Percentiles rank a stretch among this genome's conserved stretches.
Evolutionary conservation across 2,797 vertebrate genomes (phyloP).

Genomic region (Okamejei kenojei): DNA sequence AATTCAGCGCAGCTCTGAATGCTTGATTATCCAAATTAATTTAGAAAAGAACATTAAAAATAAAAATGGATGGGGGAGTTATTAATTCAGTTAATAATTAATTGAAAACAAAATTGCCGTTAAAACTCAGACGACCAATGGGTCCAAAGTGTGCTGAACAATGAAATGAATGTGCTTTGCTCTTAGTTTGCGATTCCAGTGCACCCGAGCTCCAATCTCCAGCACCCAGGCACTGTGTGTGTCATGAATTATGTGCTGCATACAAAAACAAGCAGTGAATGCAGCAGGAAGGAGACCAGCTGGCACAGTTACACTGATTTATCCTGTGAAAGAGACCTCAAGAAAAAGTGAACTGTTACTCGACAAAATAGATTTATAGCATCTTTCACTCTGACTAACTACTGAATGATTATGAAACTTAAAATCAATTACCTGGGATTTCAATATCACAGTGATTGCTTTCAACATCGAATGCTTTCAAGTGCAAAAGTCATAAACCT

Average conservation of each 20-base stretch:
- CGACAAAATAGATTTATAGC: background rate
- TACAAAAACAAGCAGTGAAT: background rate
- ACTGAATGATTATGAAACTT: background rate
- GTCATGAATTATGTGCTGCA: background rate
- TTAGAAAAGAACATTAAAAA: background rate
- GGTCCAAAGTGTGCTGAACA: background rate
- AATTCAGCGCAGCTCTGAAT: background rate
- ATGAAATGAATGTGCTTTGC: background rate
- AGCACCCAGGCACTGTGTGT: background rate
- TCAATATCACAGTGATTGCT: background rate
- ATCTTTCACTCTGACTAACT: background rate
- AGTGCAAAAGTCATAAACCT: background rate
- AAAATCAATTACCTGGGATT: background rate
- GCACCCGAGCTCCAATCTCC: background rate
- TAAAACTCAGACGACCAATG: background rate
- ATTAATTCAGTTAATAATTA: background rate
- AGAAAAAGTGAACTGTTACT: background rate
- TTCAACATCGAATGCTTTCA: background rate
- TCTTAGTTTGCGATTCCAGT: background rate
- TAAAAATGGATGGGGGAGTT: background rate
- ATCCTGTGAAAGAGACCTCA: background rate
- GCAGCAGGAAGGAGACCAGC: slow-evolving; percentile 2
- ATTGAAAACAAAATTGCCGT: background rate
- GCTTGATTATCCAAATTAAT: background rate
- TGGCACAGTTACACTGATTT: background rate